These are phyloP conservation scores for Sebastes iracundus DNA, from an alignment of 2,797 vertebrate species.

Conservation along the genomic window DNA sequence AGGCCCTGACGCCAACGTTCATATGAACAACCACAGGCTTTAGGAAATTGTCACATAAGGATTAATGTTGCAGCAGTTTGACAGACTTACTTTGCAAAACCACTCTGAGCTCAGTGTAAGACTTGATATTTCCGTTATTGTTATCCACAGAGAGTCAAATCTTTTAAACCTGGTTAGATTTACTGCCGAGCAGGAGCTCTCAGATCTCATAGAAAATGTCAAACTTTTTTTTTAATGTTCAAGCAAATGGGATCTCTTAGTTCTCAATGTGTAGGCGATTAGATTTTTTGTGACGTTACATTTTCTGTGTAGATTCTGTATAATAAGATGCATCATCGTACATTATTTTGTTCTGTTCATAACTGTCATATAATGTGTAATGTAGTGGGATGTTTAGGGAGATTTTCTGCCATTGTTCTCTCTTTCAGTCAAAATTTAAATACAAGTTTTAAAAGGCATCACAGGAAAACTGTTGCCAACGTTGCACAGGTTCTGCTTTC, in stretches of 20 bases:
- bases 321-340: neutral
- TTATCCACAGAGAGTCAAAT: conserved; percentile 1
- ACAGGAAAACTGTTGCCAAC: neutral
- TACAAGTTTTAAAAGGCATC: neutral
- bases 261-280: neutral
- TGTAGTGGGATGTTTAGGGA: neutral
- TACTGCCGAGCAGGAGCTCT: conserved; percentile 1
- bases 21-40: neutral
- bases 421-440: neutral
- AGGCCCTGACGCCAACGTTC: neutral
- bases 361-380: neutral
- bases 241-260: neutral
- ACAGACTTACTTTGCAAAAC: conserved; percentile 26
- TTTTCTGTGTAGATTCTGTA: neutral
- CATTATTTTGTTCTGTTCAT: neutral
- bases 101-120: neutral
- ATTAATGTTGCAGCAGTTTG: conserved; percentile 36
- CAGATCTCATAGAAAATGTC: neutral
- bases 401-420: neutral
- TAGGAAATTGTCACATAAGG: neutral
- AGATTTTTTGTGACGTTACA: neutral
- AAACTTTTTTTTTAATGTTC: neutral
- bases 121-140: conserved; percentile 19
- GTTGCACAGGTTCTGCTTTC: neutral
- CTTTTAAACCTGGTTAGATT: conserved; percentile 10